These are phyloP conservation scores for Steinernema scapterisci DNA, from an alignment of 2,888 invertebrate genomes.

Conservation along the genomic window DNA sequence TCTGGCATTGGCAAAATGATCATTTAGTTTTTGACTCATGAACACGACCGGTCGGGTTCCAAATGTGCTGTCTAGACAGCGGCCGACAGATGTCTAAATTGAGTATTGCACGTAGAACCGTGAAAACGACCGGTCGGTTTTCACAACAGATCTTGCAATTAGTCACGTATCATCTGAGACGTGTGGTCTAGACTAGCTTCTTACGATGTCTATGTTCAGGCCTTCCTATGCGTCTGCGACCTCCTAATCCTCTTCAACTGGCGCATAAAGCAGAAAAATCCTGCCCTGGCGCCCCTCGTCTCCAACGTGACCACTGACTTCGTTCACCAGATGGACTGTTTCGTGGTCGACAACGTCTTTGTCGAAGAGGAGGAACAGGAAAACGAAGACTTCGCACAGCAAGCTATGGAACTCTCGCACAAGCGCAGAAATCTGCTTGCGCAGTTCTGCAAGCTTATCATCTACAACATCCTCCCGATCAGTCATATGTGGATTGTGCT, in stretches of 20 bases:
- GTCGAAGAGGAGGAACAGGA: conserved; percentile 38
- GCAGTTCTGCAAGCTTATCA: conserved; percentile 93
- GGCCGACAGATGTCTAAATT: too few species aligned
- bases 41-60: too few species aligned
- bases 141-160: too few species aligned
- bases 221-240: conserved; percentile 94
- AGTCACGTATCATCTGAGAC: too few species aligned
- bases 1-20: too few species aligned
- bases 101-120: too few species aligned
- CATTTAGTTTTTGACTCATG: too few species aligned
- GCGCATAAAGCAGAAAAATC: conserved; percentile 73
- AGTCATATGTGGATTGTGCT: conserved; percentile 88
- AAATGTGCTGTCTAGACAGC: too few species aligned
- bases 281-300: conserved; percentile 71
- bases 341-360: conserved; percentile 62
- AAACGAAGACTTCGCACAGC: conserved; percentile 77
- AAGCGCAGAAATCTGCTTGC: conserved; percentile 93
- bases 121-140: too few species aligned
- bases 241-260: conserved; percentile 88
- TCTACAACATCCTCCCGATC: conserved; percentile 93
- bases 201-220: conserved; percentile 71
- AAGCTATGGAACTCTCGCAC: conserved; percentile 93
- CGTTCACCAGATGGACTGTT: conserved; percentile 46
- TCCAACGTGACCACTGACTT: conserved; percentile 49
- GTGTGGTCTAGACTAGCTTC: background rate